phyloP scores from a whole-genome alignment of 2,888 invertebrate species.

The Chorisops tibialis region DNA sequence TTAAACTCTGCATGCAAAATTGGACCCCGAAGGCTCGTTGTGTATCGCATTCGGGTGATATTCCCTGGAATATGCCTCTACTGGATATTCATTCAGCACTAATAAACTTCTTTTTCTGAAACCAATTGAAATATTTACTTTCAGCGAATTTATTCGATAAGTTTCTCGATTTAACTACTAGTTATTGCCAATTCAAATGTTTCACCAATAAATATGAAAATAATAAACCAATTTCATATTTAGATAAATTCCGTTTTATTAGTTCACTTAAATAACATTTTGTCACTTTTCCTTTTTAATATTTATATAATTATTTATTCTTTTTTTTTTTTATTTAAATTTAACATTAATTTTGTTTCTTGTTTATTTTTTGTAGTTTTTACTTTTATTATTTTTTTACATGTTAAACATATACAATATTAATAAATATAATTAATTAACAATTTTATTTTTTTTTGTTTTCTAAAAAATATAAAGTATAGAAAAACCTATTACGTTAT shows the following conservation, averaged over 20 bases:
- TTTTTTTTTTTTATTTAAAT: neutral
- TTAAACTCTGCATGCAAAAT: no score
- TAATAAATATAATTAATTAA: slow-evolving; percentile 3
- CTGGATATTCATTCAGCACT: no score
- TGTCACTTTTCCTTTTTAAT: neutral
- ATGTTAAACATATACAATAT: neutral
- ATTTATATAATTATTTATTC: neutral
- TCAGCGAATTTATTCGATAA: no score
- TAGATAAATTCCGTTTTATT: neutral
- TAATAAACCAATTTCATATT: neutral
- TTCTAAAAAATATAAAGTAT: neutral
- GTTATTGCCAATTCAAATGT: no score
- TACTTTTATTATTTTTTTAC: neutral
- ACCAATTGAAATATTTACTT: no score
- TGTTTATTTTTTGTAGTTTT: no score
- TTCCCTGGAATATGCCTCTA: no score
- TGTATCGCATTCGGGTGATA: no score
- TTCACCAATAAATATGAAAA: neutral
- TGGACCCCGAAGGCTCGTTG: no score
- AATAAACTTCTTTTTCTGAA: no score
- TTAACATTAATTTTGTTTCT: neutral
- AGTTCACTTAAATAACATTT: neutral
- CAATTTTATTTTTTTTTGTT: neutral
- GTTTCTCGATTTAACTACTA: no score
- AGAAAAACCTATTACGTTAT: neutral